Evolutionary conservation across 37 sponge, comb jelly and placozoan species (phyloP).

Genomic region (Ephydatia muelleri): DNA sequence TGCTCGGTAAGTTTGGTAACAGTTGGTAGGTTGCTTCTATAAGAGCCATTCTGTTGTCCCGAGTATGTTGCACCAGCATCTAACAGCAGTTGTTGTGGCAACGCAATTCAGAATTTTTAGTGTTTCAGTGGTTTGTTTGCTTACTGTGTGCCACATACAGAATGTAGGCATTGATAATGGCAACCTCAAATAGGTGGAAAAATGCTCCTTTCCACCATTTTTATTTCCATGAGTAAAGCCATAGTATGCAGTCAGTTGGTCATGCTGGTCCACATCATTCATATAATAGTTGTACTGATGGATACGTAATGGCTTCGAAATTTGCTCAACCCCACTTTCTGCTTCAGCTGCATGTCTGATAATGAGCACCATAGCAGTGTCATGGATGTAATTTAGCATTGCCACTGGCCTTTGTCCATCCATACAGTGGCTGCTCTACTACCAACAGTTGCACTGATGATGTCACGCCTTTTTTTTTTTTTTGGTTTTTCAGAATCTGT

Average conservation of each 20-base stretch:
- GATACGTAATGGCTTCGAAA: too few species aligned
- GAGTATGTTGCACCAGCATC: background rate
- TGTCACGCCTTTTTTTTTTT: conserved; percentile 1
- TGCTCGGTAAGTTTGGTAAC: too few species aligned
- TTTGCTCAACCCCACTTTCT: background rate
- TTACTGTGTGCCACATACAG: too few species aligned
- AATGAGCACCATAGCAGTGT: too few species aligned
- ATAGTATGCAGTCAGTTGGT: background rate
- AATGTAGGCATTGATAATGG: too few species aligned
- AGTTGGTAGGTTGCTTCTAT: background rate
- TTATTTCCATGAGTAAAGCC: background rate
- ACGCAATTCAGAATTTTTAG: too few species aligned
- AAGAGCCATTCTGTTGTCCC: background rate
- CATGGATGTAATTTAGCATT: conserved; percentile 5
- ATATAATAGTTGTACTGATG: background rate
- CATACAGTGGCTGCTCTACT: background rate
- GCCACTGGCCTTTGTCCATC: background rate
- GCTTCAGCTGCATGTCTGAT: too few species aligned
- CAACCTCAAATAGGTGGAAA: too few species aligned
- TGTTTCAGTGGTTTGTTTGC: too few species aligned
- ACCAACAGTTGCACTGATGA: background rate
- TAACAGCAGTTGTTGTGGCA: too few species aligned
- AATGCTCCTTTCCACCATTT: conserved; percentile 27
- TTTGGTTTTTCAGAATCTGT: too few species aligned
- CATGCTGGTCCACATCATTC: conserved; percentile 12